Base-by-base conservation (phyloP, 2,113 vertebrate genomes). In the Chamaetylas fuelleborni region DNA sequence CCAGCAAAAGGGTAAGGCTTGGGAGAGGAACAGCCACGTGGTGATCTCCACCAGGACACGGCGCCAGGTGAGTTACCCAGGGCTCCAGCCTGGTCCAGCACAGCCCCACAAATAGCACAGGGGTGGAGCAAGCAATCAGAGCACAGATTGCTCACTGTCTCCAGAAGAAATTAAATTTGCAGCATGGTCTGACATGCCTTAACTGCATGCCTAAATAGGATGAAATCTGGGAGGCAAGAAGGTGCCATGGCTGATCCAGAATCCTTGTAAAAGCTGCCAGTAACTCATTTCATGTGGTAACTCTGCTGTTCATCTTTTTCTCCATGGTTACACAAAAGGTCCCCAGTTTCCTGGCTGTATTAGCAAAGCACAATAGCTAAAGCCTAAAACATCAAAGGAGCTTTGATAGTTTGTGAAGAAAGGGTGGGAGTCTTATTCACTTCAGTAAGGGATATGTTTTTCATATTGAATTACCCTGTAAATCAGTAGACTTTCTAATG, bases 381-480 rank as follows among this genome's bases (percentile, higher is more conserved):
- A 94, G 74, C 50, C 84, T 89, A 71, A 93, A 92, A 77, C 70
- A 91, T 88, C 70, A 92, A 89, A 90, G 42, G 42, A 91, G 91
- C 73, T 89, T 91, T 81, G 77, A 92, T 23, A 87, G 84, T 70
- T 86, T 74, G 54, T 43, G 88, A 94, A 92, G 82, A 86, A 91
- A 92, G 71, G 85, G 88, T 77, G 42, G 87, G 84, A 96, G 86
- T 92, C 90, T 78, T 74, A 61, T 26, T 92, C 88, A 48, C 56
- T 88, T 90, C 65, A 78, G 76, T 84, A 88, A 92, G 80, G 85
- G 86, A 95, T 92, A 93, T 67, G 76, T 76, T 94, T 94, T 93
- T 92, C 88, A 74, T 96, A 94, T 50, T 74, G 93, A 90, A 90
- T 90, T 95, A 83, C 86, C 43, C 82, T 88, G 88, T 84, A 96